Conservation (phyloP, 2,797 vertebrate genomes). For the Gouania willdenowi region DNA sequence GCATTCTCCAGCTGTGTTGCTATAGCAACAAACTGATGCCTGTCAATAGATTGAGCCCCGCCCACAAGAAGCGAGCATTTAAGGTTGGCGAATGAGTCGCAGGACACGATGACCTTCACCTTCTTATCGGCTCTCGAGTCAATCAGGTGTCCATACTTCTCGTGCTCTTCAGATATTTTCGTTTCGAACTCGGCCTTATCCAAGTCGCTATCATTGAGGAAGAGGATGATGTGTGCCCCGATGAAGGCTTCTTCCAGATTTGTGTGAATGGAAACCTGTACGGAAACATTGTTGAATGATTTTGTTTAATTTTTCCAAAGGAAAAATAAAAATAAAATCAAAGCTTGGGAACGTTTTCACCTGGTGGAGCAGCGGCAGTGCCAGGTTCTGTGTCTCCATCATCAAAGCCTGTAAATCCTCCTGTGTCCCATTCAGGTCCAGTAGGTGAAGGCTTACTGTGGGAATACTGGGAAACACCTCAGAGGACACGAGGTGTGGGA, state of each 20-base stretch:
- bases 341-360: constrained; percentile 13
- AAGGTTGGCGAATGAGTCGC: constrained; percentile 79
- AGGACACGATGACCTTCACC: constrained; percentile 83
- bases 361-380: constrained; percentile 65
- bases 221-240: constrained; percentile 77
- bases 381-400: constrained; percentile 78
- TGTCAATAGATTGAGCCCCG: constrained; percentile 59
- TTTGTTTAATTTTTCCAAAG: not conserved
- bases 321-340: not conserved
- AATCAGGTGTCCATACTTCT: constrained; percentile 77
- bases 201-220: constrained; percentile 77
- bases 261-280: constrained; percentile 74
- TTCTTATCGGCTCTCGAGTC: constrained; percentile 71
- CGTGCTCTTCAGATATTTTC: constrained; percentile 61
- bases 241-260: constrained; percentile 74
- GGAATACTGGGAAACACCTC: constrained; percentile 73
- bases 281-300: not conserved
- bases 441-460: constrained; percentile 80
- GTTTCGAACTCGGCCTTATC: constrained; percentile 5
- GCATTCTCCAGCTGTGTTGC: constrained; percentile 79
- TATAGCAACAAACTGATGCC: constrained; percentile 72
- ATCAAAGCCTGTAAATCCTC: constrained; percentile 61
- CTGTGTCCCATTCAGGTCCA: constrained; percentile 62
- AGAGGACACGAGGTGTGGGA: constrained; percentile 78
- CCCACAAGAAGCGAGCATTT: constrained; percentile 76